These are phyloP conservation scores for Drosophila mayaguana DNA, from an alignment of 2,888 invertebrate genomes.

Conservation along the genomic window DNA sequence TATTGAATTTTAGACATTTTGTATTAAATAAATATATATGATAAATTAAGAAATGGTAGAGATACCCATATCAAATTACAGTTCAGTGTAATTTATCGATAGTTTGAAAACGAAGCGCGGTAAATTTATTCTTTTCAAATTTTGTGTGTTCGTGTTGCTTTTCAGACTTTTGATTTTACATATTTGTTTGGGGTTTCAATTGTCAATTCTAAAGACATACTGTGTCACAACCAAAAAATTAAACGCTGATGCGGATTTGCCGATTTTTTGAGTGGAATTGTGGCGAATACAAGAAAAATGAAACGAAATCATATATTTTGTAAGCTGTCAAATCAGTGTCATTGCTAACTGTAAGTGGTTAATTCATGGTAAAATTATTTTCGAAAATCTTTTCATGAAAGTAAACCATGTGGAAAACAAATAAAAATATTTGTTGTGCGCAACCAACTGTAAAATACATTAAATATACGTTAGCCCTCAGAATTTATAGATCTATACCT, in stretches of 20 bases:
- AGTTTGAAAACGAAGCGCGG: background rate
- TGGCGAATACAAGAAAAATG: constrained; percentile 7
- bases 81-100: constrained; percentile 10
- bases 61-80: background rate
- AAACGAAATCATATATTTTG: constrained; percentile 21
- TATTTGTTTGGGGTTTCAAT: constrained; percentile 1
- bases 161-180: background rate
- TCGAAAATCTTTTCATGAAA: background rate
- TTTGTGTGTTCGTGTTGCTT: background rate
- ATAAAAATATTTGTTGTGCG: background rate
- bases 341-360: background rate
- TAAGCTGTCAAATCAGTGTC: constrained; percentile 6
- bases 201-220: background rate
- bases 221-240: constrained; percentile 25
- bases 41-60: background rate
- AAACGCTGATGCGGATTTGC: constrained; percentile 43
- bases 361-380: background rate
- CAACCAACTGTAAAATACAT: background rate
- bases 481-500: background rate
- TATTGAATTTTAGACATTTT: background rate
- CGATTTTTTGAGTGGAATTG: constrained; percentile 44
- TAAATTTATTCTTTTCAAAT: background rate
- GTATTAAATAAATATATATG: background rate
- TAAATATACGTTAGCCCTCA: background rate
- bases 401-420: background rate